Evolutionary conservation across 92 coral and sea anemone species (phyloP), one percentile per base, ranked within the genome.

Genomic region (Palythoa grandiflora): DNA sequence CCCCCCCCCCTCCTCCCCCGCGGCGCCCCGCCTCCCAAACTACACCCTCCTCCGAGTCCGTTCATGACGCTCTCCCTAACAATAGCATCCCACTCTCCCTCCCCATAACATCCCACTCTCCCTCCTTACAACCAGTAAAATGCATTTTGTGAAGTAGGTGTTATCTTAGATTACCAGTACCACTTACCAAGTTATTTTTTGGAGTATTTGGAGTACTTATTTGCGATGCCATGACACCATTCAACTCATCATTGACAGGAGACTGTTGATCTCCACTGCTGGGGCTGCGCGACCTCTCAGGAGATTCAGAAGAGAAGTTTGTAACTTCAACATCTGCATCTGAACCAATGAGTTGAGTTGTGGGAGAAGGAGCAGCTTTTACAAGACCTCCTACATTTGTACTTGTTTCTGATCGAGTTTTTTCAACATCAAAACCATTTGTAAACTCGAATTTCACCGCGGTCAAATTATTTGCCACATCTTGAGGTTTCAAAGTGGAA

Each of bases 291-390:
- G 75, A 66, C 47, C 21, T 13, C 38, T 48, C 28, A 15, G 60
- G 71, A n/a, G 75, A 65, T 21, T 61, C 57, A 13, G 74, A 63
- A 40, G 73, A 38, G 17, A n/a, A 12, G 9, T 14, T 74, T 48
- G 12, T 66, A 81, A 47, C 66, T 66, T 81, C 86, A 0, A 81
- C 75, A 20, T 63, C 61, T 60, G 36, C 15, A 20, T 44, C 53
- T 44, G 86, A 47, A 19, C 14, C 19, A 44, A 0, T 36, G 21
- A 54, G 11, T 77, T 83, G 44, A 35, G 75, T 89, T 39, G 96
- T 93, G 28, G 98, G 92, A 5, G 98, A 93, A 9, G 92, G 96
- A 11, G 98, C 98, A 10, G 94, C 96, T 36, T 92, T 95, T 0
- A 93, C 98, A 9, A 95, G 96, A 1, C 98, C 98, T 71, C 98